Evolutionary conservation across 2,888 invertebrate genomes (phyloP).

Genomic region (Flexamia atlantica): DNA sequence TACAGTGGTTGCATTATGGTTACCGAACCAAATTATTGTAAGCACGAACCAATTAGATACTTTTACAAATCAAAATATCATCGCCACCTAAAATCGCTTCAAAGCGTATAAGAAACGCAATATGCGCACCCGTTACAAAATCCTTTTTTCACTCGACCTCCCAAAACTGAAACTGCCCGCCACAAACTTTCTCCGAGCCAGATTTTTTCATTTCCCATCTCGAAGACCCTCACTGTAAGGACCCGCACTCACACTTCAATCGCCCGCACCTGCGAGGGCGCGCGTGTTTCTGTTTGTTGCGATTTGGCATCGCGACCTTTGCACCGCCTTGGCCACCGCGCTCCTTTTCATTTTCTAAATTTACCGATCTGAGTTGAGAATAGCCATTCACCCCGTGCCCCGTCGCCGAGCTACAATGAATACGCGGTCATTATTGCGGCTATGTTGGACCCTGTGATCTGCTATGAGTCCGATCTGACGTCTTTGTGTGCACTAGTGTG

Average conservation of each 20-base stretch:
- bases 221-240: not conserved
- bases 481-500: not conserved
- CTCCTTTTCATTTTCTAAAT: conserved; percentile 50
- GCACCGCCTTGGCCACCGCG: conserved; percentile 17
- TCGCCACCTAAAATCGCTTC: no score
- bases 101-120: no score
- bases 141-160: no score
- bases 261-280: not conserved
- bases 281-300: not conserved
- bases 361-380: not conserved
- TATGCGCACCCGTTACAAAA: no score
- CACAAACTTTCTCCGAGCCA: no score
- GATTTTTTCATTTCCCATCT: no score
- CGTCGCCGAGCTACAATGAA: not conserved
- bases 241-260: not conserved
- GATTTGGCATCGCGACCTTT: conserved; percentile 5
- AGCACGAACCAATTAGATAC: no score
- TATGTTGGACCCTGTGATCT: not conserved
- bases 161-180: no score
- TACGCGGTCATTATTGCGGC: not conserved
- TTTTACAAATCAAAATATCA: no score
- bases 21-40: no score
- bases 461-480: not conserved
- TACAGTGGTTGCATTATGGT: no score
- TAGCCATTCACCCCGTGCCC: conserved; percentile 31